phyloP scores from a whole-genome alignment of 37 sponge, comb jelly and placozoan species.

The Tethya wilhelma region DNA sequence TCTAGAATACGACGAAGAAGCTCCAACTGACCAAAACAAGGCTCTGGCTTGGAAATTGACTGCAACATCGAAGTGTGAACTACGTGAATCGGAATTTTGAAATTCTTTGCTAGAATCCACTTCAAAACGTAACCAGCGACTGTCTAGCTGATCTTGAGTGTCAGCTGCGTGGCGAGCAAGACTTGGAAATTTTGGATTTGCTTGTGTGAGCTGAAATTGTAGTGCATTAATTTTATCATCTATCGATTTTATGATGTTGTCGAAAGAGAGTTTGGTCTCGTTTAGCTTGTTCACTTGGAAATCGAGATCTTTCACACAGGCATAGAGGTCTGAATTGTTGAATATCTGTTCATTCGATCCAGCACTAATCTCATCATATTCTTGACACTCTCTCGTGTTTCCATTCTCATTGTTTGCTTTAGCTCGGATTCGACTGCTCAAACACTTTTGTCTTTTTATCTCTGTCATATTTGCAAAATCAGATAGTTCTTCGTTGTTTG shows the following conservation, averaged over 20 bases:
- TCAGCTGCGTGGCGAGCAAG: constrained; percentile 35
- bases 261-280: neutral
- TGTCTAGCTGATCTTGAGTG: constrained; percentile 39
- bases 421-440: constrained; percentile 4
- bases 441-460: neutral
- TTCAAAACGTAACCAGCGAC: constrained; percentile 32
- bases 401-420: neutral
- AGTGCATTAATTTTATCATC: neutral
- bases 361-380: neutral
- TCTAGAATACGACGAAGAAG: neutral
- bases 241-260: neutral
- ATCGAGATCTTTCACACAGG: neutral
- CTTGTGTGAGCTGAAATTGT: neutral
- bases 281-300: constrained; percentile 3
- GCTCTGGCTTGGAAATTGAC: neutral
- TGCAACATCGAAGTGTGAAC: neutral
- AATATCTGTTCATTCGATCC: neutral
- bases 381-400: neutral
- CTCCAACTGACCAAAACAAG: constrained; percentile 16
- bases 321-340: constrained; percentile 23
- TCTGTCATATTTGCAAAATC: neutral
- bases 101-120: constrained; percentile 8
- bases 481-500: neutral
- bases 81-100: neutral
- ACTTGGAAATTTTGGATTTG: neutral